phyloP scores from a whole-genome alignment of 2,797 vertebrate genomes.

The Cirrhinus molitorella region DNA sequence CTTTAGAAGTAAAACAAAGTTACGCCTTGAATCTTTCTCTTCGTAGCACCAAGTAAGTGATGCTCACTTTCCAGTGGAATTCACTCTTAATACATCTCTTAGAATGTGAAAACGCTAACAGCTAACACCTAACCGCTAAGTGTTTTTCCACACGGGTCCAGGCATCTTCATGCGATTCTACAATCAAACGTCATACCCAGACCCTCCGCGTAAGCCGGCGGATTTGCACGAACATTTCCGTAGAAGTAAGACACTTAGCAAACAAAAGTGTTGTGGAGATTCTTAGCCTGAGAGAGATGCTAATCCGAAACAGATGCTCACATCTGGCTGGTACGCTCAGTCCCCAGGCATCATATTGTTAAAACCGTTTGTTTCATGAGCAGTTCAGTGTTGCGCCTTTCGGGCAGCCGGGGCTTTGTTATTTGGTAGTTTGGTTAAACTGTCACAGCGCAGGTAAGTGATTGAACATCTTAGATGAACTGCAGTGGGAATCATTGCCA shows the following conservation, averaged over 20 bases:
- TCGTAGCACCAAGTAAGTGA: neutral
- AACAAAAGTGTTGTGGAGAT: constrained; percentile 45
- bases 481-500: constrained; percentile 26
- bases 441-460: constrained; percentile 17
- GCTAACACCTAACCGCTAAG: constrained; percentile 40
- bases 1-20: neutral
- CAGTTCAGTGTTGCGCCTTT: neutral
- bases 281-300: constrained; percentile 7
- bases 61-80: constrained; percentile 12
- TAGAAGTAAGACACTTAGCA: constrained; percentile 40
- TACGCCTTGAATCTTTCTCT: neutral
- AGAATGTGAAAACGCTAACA: constrained; percentile 47
- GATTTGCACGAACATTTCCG: constrained; percentile 40
- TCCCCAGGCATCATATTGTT: constrained; percentile 23
- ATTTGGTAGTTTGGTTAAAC: neutral
- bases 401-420: neutral
- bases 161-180: constrained; percentile 44
- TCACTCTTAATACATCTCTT: constrained; percentile 54
- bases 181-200: constrained; percentile 20
- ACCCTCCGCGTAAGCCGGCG: neutral
- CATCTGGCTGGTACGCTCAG: constrained; percentile 13
- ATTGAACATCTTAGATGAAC: constrained; percentile 8
- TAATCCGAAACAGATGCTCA: constrained; percentile 31
- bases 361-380: constrained; percentile 23
- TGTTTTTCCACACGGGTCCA: constrained; percentile 42